A percentile compares a stretch with the other conserved stretches of the same genome.
These are phyloP conservation scores for Varanus komodoensis DNA, from an alignment of 2,113 vertebrate genomes.

Conservation along the genomic window DNA sequence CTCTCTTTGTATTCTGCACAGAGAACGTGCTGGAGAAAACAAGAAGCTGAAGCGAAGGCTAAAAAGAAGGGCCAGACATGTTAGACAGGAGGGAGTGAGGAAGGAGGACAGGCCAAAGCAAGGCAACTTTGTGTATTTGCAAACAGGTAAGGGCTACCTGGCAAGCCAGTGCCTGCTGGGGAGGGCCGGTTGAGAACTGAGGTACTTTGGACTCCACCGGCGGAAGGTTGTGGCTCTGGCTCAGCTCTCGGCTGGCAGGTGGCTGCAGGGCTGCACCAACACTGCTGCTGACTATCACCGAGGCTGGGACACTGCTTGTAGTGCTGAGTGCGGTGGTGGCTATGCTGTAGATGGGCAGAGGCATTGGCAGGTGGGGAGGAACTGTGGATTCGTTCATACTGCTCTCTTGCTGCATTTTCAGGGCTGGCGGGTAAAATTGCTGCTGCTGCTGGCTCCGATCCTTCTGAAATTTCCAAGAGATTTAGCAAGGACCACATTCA, in stretches of 20 bases:
- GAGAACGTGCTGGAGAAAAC: conserved; percentile 51
- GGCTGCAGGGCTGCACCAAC: conserved; percentile 74
- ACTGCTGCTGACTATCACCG: conserved; percentile 92
- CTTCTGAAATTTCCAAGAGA: conserved; percentile 81
- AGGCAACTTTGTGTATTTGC: conserved; percentile 19
- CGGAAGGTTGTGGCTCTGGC: conserved; percentile 76
- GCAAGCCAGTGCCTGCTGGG: conserved; percentile 83
- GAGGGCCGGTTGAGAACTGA: conserved; percentile 80
- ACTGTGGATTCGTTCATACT: conserved; percentile 80
- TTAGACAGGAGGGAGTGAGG: conserved; percentile 78
- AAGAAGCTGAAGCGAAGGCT: conserved; percentile 49
- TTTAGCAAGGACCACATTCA: conserved; percentile 37
- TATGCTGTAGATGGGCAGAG: conserved; percentile 63
- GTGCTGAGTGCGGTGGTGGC: conserved; percentile 56
- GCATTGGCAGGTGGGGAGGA: conserved; percentile 71
- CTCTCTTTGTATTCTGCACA: conserved; percentile 5
- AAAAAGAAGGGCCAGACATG: conserved; percentile 69
- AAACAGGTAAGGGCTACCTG: conserved; percentile 81
- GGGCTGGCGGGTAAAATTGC: conserved; percentile 57
- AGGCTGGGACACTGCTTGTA: conserved; percentile 86
- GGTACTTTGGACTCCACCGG: conserved; percentile 66
- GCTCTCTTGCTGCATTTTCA: conserved; percentile 67
- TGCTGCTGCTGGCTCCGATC: conserved; percentile 76
- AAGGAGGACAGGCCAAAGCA: conserved; percentile 61
- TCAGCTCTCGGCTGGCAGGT: conserved; percentile 63